Evolutionary conservation across 2,113 vertebrate genomes (phyloP), one percentile per base, ranked within the genome.

Genomic region (Ibidorhyncha struthersii): DNA sequence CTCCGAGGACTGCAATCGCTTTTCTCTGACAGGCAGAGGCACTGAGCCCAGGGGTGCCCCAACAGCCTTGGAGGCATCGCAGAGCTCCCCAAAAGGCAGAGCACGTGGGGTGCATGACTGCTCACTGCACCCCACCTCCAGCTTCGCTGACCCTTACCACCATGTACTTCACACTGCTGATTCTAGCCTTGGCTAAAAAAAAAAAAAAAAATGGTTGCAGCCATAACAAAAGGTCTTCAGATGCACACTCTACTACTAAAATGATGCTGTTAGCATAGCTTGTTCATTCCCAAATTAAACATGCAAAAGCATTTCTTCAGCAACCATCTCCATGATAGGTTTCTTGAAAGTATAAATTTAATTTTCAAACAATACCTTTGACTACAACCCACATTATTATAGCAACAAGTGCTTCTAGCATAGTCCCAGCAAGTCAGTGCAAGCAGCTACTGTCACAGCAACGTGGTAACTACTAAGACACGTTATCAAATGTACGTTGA

Each of bases 41-140:
- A 22, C 49, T 13, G 22, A 25, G 49, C 22, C 11, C 49, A 50
- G 22, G 12, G 23, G 49, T 50, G 49, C 63, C 63, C 29, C 12
- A 0, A 25, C 17, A 40, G 45, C 40, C 40, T 40, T 2, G 3
- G 49, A 12, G 49, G 5, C 47, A 25, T 15, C 12, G 1, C 40
- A 8, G 49, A 62, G 47, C 76, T 62, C 65, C 45, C 47, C 29
- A 8, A 23, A 47, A 55, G 56, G 30, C 30, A 58, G 62, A 67
- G 47, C 0, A 3, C 3, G 36, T 6, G 29, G 23, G 43, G 25
- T n/a, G 8, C 18, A 2, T 2, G 9, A 20, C 17, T 20, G 73
- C 36, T 56, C n/a, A 38, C 4, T 0, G 5, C 73, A 56, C 22
- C 22, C n/a, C 59, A 47, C 14, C 70, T 38, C 59, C 34, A 47